Evolutionary conservation across 2,888 invertebrate genomes (phyloP).

Genomic region (Athripsodes cinereus): DNA sequence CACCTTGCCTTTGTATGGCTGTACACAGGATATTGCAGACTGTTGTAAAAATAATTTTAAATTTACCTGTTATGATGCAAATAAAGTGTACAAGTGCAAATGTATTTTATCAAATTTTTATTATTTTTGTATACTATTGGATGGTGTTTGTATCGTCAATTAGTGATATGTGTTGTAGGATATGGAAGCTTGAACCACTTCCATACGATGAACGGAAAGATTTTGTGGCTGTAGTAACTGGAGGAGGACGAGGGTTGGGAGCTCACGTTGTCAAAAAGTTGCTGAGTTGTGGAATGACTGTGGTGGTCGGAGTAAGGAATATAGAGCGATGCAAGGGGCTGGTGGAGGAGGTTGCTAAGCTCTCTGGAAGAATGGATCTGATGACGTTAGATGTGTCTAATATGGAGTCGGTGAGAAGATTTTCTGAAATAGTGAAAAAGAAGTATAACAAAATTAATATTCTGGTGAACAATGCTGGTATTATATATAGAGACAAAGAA

Average conservation of each 20-base stretch:
- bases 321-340: conserved; percentile 46
- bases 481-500: conserved; percentile 79
- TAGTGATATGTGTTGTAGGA: background rate
- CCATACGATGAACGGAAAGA: background rate
- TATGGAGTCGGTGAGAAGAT: conserved; percentile 68
- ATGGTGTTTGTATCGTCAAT: background rate
- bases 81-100: no score
- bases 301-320: conserved; percentile 68
- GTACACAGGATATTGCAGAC: no score
- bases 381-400: conserved; percentile 71
- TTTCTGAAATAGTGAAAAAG: conserved; percentile 60
- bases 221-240: conserved; percentile 60
- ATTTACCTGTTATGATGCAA: no score
- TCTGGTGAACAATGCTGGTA: conserved; percentile 83
- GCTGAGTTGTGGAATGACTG: conserved; percentile 68
- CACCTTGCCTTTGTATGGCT: no score
- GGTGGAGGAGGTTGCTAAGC: conserved; percentile 31
- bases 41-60: no score
- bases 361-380: conserved; percentile 55
- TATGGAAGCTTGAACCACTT: conserved; percentile 27
- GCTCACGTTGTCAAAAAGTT: conserved; percentile 68
- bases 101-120: no score
- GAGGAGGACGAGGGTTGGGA: conserved; percentile 83
- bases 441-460: conserved; percentile 62
- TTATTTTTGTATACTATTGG: background rate